phyloP scores from a whole-genome alignment of 2,888 invertebrate species.

The Temnothorax ravouxi region DNA sequence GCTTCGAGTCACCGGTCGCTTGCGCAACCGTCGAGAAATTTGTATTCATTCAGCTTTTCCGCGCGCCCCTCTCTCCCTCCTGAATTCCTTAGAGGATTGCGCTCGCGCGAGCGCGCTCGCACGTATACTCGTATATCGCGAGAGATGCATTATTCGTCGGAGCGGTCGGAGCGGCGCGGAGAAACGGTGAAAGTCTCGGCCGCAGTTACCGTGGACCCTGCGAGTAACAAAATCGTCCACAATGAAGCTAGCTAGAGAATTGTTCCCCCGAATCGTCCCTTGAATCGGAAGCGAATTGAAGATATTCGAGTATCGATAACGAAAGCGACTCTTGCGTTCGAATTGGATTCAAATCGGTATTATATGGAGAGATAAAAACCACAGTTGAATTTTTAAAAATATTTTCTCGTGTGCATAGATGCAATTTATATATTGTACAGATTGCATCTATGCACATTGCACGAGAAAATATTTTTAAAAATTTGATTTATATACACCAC shows the following conservation, averaged over 20 bases:
- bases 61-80: neutral
- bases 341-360: neutral
- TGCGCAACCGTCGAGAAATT: slow-evolving; percentile 34
- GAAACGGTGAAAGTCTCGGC: slow-evolving; percentile 54
- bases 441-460: no score
- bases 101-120: neutral
- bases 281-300: neutral
- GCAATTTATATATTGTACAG: no score
- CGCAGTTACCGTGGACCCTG: slow-evolving; percentile 13
- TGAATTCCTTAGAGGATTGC: slow-evolving; percentile 38
- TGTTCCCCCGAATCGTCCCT: neutral
- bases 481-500: no score
- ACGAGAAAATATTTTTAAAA: no score
- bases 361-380: neutral
- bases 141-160: slow-evolving; percentile 46
- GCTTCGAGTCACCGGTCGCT: neutral
- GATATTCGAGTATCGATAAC: neutral
- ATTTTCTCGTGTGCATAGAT: no score
- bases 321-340: neutral
- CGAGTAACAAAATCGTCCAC: slow-evolving; percentile 15
- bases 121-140: slow-evolving; percentile 16
- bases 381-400: no score
- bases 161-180: slow-evolving; percentile 22
- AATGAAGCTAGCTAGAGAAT: neutral
- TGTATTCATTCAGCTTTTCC: slow-evolving; percentile 47